phyloP scores from a whole-genome alignment of 2,113 vertebrate genomes.

The Myrmophylax atrothorax region DNA sequence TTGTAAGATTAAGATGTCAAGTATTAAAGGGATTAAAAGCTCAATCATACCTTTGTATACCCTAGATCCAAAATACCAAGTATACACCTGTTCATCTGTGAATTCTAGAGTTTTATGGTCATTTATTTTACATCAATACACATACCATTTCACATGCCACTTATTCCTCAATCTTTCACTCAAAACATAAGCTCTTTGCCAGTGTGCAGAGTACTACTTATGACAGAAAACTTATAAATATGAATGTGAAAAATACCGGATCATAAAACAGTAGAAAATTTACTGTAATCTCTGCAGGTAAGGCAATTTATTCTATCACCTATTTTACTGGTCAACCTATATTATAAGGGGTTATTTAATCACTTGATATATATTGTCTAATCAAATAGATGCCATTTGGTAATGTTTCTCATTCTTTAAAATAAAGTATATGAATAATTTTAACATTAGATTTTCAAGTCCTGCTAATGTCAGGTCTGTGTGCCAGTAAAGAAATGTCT shows the following conservation, averaged over 20 bases:
- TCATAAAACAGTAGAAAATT: not conserved
- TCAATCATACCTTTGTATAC: not conserved
- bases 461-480: not conserved
- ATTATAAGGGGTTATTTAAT: not conserved
- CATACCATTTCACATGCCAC: not conserved
- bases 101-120: not conserved
- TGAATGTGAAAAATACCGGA: not conserved
- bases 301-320: not conserved
- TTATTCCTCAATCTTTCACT: not conserved
- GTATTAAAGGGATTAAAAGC: not conserved
- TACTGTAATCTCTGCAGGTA: not conserved
- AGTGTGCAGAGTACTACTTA: not conserved
- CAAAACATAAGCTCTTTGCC: not conserved
- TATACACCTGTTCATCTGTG: not conserved
- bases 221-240: not conserved
- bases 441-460: not conserved
- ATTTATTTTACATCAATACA: not conserved
- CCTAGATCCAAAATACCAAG: not conserved
- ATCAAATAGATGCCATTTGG: not conserved
- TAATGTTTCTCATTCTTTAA: not conserved
- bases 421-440: not conserved
- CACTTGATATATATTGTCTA: not conserved
- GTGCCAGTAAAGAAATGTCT: not conserved
- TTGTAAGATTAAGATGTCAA: not conserved
- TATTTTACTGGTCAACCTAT: not conserved